These are phyloP conservation scores for Candoia aspera DNA, from an alignment of 2,113 vertebrate species.

Conservation along the genomic window DNA sequence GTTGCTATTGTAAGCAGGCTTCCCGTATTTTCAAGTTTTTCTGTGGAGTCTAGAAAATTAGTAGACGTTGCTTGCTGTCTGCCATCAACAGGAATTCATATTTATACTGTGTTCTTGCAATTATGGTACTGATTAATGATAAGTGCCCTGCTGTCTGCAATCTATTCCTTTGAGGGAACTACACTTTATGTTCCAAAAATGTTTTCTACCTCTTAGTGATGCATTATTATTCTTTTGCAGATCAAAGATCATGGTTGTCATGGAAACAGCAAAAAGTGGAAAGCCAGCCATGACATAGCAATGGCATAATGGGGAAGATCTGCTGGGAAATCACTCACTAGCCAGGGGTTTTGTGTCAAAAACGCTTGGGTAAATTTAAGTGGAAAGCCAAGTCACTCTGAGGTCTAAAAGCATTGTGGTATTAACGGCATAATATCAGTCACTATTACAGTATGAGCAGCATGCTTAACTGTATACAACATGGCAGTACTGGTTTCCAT, in stretches of 20 bases:
- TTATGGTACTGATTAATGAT: slow-evolving; percentile 52
- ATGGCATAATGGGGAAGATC: slow-evolving; percentile 61
- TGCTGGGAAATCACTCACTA: slow-evolving; percentile 54
- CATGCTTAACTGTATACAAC: neutral
- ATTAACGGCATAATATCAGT: slow-evolving; percentile 11
- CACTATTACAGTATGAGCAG: neutral
- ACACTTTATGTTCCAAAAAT: slow-evolving; percentile 49
- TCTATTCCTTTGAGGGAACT: slow-evolving; percentile 54
- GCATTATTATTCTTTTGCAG: slow-evolving; percentile 58
- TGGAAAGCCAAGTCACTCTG: slow-evolving; percentile 23
- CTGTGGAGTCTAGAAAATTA: slow-evolving; percentile 46
- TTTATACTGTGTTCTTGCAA: slow-evolving; percentile 53
- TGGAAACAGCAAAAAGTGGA: slow-evolving; percentile 72
- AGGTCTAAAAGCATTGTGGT: slow-evolving; percentile 35
- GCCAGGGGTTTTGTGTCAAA: slow-evolving; percentile 41
- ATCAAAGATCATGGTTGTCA: slow-evolving; percentile 70
- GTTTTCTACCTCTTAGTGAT: slow-evolving; percentile 53
- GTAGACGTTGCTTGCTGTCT: slow-evolving; percentile 17
- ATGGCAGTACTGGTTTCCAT: neutral
- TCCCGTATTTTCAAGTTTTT: slow-evolving; percentile 26
- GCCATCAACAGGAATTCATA: slow-evolving; percentile 49
- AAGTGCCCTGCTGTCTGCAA: slow-evolving; percentile 42
- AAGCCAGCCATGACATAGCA: slow-evolving; percentile 65
- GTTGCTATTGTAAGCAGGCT: slow-evolving; percentile 35
- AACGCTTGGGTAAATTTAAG: slow-evolving; percentile 53